Conservation (phyloP, 1,140 invertebrate species). For the Wasmannia auropunctata region DNA sequence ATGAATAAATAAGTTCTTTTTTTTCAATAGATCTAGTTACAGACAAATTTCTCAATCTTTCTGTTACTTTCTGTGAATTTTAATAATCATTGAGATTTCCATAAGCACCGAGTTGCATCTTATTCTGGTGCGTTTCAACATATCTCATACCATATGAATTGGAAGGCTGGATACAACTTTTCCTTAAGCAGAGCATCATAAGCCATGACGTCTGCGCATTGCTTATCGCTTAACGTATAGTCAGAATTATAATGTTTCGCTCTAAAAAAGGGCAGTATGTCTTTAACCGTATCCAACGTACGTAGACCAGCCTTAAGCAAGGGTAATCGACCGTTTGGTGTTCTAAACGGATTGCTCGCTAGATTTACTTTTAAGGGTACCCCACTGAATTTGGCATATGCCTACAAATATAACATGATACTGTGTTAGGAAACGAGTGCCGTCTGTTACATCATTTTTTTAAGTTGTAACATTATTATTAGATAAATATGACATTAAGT, state of each 20-base stretch:
- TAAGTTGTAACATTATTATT: neutral
- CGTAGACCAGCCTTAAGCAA: constrained; percentile 88
- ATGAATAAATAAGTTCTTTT: neutral
- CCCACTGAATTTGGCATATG: constrained; percentile 90
- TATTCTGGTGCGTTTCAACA: constrained; percentile 3
- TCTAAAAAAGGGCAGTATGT: constrained; percentile 89
- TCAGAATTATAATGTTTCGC: constrained; percentile 85
- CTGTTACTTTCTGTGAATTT: neutral
- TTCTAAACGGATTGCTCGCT: constrained; percentile 89
- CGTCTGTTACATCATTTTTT: neutral
- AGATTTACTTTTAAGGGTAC: constrained; percentile 88
- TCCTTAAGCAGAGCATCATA: constrained; percentile 80
- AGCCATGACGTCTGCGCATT: constrained; percentile 77
- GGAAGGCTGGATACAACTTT: constrained; percentile 79
- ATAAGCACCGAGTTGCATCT: neutral
- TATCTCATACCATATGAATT: constrained; percentile 80
- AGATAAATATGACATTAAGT: neutral
- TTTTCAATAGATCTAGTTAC: neutral
- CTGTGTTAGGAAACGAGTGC: constrained; percentile 8
- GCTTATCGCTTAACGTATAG: constrained; percentile 72
- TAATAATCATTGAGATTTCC: neutral
- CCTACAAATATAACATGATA: constrained; percentile 84
- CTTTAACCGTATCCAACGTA: constrained; percentile 87
- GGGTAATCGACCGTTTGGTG: constrained; percentile 89
- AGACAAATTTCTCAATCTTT: neutral